Evolutionary conservation across 1,140 invertebrate species (phyloP).

Genomic region (Achroia grisella): DNA sequence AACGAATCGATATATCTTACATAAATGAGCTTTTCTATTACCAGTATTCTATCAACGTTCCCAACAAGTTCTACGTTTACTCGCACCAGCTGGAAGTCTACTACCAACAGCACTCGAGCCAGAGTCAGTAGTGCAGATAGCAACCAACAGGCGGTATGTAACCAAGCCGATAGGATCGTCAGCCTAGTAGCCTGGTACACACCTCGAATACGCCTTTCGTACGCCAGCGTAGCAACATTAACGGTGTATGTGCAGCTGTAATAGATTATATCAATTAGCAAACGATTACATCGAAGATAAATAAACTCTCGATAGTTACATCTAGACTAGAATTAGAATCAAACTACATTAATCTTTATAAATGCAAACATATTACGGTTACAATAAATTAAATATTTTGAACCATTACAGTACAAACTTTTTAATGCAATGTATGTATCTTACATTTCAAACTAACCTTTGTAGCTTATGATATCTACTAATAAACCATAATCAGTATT

Average conservation of each 20-base stretch:
- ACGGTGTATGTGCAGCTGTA: conserved; percentile 50
- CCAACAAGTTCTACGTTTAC: conserved; percentile 43
- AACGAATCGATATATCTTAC: no score
- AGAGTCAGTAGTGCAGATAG: conserved; percentile 41
- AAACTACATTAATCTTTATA: no score
- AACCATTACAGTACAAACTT: no score
- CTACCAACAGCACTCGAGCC: conserved; percentile 39
- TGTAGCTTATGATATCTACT: no score
- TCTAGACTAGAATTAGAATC: no score
- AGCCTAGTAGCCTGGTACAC: conserved; percentile 51
- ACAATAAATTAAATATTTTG: no score
- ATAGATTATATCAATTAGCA: not conserved
- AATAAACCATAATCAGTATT: no score
- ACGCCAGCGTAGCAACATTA: conserved; percentile 47
- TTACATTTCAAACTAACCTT: no score
- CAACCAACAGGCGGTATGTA: conserved; percentile 62
- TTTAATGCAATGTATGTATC: no score
- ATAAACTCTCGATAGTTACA: not conserved
- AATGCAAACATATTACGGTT: no score
- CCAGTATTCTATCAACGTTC: conserved; percentile 50
- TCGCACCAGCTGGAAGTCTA: conserved; percentile 61
- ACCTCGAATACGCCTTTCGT: conserved; percentile 51
- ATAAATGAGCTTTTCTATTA: conserved; percentile 10
- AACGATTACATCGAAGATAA: not conserved
- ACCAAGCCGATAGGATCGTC: conserved; percentile 54